Evolutionary conservation across 1,140 invertebrate species (phyloP), one percentile per base, ranked within the genome.

Genomic region (Drosophila ercepeae): DNA sequence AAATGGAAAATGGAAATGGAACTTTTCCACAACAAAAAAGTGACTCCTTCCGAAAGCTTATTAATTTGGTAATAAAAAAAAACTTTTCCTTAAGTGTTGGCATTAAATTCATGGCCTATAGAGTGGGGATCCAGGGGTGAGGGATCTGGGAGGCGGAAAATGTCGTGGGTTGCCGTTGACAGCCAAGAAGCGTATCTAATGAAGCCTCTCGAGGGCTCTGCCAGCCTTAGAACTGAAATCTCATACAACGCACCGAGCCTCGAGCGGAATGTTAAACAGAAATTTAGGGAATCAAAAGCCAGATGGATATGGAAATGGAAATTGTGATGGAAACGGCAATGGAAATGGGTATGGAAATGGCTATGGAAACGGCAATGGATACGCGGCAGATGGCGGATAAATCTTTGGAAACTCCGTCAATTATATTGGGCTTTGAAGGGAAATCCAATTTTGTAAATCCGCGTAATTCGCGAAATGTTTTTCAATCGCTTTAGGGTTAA

Each of bases 121-220:
- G 51, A 36, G 16, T n/a, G 16, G 39, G 41, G 29, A n/a, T n/a
- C n/a, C 5, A 6, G n/a, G 34, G n/a, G 44, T 46, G 16, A 14
- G 7, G 19, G 32, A n/a, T 13, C n/a, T n/a, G n/a, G n/a, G 16
- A 7, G 44, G 44, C 21, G 9, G 60, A 16, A 25, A 21, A 23
- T 32, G 55, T 64, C 29, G 61, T 63, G 61, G 57, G 44, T 61
- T 36, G 51, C 59, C 46, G 59, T 57, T 71, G 69, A 63, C 70
- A 74, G 45, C 39, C 70, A 23, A n/a, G 39, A 25, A 74, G 59
- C 59, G 70, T 52, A 50, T 68, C 71, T 58, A 75, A 75, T 75
- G 60, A 75, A 75, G 52, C 42, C 72, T 67, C 72, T 50, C 18
- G 71, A 75, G 70, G 57, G 52, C 42, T 52, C 23, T 25, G 41